Base-by-base conservation (phyloP, 2,113 vertebrate species). In the Rhinolophus sinicus region DNA sequence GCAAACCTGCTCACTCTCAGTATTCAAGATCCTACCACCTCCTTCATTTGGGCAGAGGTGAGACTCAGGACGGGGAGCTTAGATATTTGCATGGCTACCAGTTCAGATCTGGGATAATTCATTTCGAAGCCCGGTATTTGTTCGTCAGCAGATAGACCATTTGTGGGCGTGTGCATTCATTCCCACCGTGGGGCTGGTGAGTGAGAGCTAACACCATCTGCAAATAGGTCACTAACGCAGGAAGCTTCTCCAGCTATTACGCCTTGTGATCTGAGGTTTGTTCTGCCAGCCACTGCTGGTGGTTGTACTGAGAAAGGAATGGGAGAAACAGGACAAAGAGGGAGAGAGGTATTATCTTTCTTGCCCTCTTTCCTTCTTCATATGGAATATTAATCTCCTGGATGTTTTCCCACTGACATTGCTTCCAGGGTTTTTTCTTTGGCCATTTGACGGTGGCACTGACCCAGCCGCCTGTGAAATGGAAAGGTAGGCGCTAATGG, bases 111-210 rank as follows among this genome's bases (percentile, higher is more conserved):
- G 35, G 62, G 78, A 52, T 69, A 7, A 75, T 90, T 90, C 33
- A 70, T 81, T 93, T 84, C 14, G 78, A 95, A 91, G 90, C 78
- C 77, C 4, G 12, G 2, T 80, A n/a, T 90, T 80, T 78, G 22
- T 12, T 30, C 2, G 8, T 30, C 12, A 69, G 67, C 8, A 65
- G 56, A 40, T 3, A 77, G 86, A 54, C 70, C 33, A 0, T 84
- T 75, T 19, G 58, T 14, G 54, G 75, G 69, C 44, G 73, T 7
- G 1, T 28, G 65, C 3, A 1, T 84, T 80, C 75, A 0, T 86
- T 77, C 80, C 22, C 5, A 16, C 3, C 3, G 50, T 33, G 40
- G 38, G 58, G 85, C 72, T 24, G 26, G 40, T 8, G 75, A 52
- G 54, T 14, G 75, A 82, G 67, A 72, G 72, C 89, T 73, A 10